Evolutionary conservation across 1,140 invertebrate genomes (phyloP).

Genomic region (Vollenhovia emeryi): DNA sequence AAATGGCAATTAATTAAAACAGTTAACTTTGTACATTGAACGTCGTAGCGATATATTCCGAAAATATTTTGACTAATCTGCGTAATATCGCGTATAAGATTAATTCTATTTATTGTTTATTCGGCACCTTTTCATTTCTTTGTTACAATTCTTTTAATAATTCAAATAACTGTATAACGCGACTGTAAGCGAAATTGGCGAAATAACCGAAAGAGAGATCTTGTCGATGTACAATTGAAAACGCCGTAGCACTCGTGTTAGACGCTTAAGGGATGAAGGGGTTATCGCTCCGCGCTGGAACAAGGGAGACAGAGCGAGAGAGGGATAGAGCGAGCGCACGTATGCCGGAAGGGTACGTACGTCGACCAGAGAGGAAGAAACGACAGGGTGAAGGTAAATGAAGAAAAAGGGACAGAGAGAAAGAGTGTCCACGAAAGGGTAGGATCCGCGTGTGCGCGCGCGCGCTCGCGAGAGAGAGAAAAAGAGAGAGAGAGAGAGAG

Average conservation of each 20-base stretch:
- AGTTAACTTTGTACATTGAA: not conserved
- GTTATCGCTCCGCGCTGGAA: constrained; percentile 38
- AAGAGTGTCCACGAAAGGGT: constrained; percentile 64
- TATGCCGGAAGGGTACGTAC: constrained; percentile 29
- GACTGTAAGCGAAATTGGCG: constrained; percentile 41
- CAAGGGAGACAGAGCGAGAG: not conserved
- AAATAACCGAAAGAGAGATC: constrained; percentile 28
- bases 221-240: constrained; percentile 48
- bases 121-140: not conserved
- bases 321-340: not conserved
- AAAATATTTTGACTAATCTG: not conserved
- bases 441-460: constrained; percentile 53
- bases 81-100: not conserved
- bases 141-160: constrained; percentile 3
- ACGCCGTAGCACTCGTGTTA: constrained; percentile 50
- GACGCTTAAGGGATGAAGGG: constrained; percentile 62
- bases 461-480: constrained; percentile 35
- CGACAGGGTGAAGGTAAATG: constrained; percentile 64
- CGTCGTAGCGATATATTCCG: not conserved
- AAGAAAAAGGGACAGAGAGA: constrained; percentile 70
- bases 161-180: constrained; percentile 13
- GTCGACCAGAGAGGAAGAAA: constrained; percentile 48
- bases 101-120: constrained; percentile 15
- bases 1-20: not conserved
- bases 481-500: constrained; percentile 54